Percentiles rank a stretch among this genome's conserved stretches.
Conservation (phyloP, 2,888 invertebrate genomes). For the Sarcophaga rosellei region DNA sequence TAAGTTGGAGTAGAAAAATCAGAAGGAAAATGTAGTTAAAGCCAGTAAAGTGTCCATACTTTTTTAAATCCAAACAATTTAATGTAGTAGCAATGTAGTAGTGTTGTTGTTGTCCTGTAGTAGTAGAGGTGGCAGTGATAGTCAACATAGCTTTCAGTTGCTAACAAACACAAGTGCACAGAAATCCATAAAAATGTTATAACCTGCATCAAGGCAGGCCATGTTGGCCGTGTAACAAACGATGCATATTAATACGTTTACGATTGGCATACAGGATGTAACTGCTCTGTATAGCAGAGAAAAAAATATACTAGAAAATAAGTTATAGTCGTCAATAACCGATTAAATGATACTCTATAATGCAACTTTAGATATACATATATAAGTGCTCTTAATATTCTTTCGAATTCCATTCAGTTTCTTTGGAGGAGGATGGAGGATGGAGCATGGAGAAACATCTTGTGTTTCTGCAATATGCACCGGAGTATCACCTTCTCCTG, state of each 20-base stretch:
- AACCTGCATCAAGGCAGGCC: conserved; percentile 39
- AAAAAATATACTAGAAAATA: neutral
- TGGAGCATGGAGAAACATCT: no score
- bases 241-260: conserved; percentile 68
- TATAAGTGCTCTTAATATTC: no score
- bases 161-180: neutral
- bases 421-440: no score
- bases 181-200: neutral
- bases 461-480: no score
- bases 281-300: neutral
- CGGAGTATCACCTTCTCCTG: no score
- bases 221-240: conserved; percentile 59
- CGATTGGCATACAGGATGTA: conserved; percentile 46
- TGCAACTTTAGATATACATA: no score
- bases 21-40: conserved; percentile 11
- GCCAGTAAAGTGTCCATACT: neutral
- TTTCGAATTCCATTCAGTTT: no score
- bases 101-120: conserved; percentile 6
- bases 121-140: neutral
- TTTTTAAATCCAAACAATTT: conserved; percentile 61
- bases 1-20: neutral
- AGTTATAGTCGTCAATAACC: neutral
- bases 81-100: conserved; percentile 53
- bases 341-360: no score
- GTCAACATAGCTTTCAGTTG: neutral